A percentile compares a stretch with the other conserved stretches of the same genome.
Conservation (phyloP, 2,113 vertebrate species). For the Paramisgurnus dabryanus region DNA sequence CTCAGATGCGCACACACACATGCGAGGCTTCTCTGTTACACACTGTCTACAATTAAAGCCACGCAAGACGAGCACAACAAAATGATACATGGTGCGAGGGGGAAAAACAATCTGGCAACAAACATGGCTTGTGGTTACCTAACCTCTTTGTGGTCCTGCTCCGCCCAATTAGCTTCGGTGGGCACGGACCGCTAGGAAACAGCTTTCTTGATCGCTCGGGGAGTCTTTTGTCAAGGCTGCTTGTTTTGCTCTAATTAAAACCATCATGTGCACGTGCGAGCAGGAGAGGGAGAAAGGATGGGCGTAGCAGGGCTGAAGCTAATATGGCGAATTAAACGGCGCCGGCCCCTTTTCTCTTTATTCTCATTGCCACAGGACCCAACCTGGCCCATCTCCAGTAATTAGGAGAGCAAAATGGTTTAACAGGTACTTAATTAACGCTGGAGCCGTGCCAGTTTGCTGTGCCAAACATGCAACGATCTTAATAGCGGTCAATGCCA, state of each 20-base stretch:
- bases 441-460: constrained; percentile 71
- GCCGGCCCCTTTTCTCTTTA: constrained; percentile 35
- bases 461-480: constrained; percentile 71
- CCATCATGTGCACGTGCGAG: constrained; percentile 55
- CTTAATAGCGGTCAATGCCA: constrained; percentile 78
- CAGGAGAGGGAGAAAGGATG: background rate
- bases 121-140: constrained; percentile 62
- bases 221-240: constrained; percentile 66
- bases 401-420: constrained; percentile 75
- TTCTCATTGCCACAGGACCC: constrained; percentile 46
- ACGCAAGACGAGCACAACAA: constrained; percentile 46
- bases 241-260: constrained; percentile 81
- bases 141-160: constrained; percentile 68
- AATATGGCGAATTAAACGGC: constrained; percentile 60
- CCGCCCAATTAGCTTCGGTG: constrained; percentile 75
- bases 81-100: constrained; percentile 40
- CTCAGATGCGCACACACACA: constrained; percentile 51
- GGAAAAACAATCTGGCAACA: constrained; percentile 51
- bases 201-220: constrained; percentile 65
- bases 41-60: constrained; percentile 68
- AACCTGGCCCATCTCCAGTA: constrained; percentile 71
- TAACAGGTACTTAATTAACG: constrained; percentile 84
- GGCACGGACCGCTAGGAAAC: constrained; percentile 55
- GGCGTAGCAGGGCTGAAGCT: constrained; percentile 49
- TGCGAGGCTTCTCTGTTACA: constrained; percentile 46